Evolutionary conservation across 2,888 invertebrate genomes (phyloP), one percentile per base, ranked within the genome.

Genomic region (Trypoxylon attenuatum): DNA sequence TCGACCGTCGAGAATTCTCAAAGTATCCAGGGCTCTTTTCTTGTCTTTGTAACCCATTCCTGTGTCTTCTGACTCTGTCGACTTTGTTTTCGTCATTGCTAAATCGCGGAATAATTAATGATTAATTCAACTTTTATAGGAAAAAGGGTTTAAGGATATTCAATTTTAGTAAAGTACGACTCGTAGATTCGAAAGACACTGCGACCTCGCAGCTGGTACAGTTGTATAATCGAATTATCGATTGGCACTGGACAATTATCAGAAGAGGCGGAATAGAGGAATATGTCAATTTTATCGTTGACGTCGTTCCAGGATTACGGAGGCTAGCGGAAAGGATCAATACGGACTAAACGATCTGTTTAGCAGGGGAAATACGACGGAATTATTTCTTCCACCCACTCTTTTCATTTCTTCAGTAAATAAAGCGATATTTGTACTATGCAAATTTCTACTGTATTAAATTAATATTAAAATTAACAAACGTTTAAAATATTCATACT

Each of bases 1-100:
- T 71, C 92, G 92, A 15, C 89, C 88, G 72, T 92, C 90, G 65
- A 93, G 79, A 46, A 91, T 85, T 25, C 89, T 88, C n/a, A 93
- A 84, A 0, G 93, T 93, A 76, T 93, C 92, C 76, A 90, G 87
- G 0, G 93, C 93, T 85, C 92, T 93, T 68, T 91, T 91, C 82
- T 90, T 91, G 84, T 93, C 92, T 84, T 93, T 93, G 88, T 92
- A 93, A 0, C 93, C 93, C 86, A 92, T 93, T 72, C 91, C 91
- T 0, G 90, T 88, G 62, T 91, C 92, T 81, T 90, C 89, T 73
- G 42, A 65, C 43, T 82, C 80, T 4, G 79, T 56, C 0, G 83
- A 74, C 56, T 80, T 81, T 1, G 80, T 78, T 66, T 83, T 84
- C 2, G 82, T 77, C 86, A 87, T 87, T 8, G 19, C 68, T 53